Evolutionary conservation across 2,888 invertebrate genomes (phyloP).

Genomic region (Drosophila monieri): DNA sequence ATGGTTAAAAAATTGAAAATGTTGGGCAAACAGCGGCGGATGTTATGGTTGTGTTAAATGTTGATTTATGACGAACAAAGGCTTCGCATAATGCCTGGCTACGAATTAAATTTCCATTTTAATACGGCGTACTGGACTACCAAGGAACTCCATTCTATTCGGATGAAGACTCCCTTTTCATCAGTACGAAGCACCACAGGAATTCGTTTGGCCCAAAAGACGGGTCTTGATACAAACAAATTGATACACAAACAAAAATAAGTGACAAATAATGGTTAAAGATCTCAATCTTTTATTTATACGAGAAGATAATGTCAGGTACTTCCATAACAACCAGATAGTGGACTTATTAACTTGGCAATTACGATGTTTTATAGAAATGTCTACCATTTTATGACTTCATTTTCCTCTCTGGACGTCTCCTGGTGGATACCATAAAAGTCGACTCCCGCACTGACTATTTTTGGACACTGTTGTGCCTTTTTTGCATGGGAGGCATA

Average conservation of each 20-base stretch:
- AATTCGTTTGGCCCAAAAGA: constrained; percentile 21
- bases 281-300: not conserved
- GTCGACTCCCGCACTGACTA: constrained; percentile 23
- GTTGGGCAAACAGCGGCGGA: constrained; percentile 32
- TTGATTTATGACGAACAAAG: constrained; percentile 42
- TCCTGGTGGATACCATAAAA: not conserved
- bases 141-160: constrained; percentile 7
- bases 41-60: constrained; percentile 34
- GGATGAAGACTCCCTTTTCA: constrained; percentile 11
- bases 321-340: not conserved
- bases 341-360: not conserved
- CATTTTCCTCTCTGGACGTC: constrained; percentile 17
- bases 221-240: constrained; percentile 31
- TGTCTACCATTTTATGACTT: not conserved
- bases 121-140: constrained; percentile 17
- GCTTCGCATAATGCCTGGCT: constrained; percentile 12
- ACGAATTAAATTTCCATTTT: constrained; percentile 36
- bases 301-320: not conserved
- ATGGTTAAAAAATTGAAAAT: constrained; percentile 32
- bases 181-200: constrained; percentile 42
- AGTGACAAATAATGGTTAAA: not conserved
- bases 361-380: not conserved
- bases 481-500: constrained; percentile 58
- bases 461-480: constrained; percentile 49
- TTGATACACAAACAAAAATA: constrained; percentile 10